Evolutionary conservation across 2,797 vertebrate genomes (phyloP).

Genomic region (Cryptoblepharus egeriae): DNA sequence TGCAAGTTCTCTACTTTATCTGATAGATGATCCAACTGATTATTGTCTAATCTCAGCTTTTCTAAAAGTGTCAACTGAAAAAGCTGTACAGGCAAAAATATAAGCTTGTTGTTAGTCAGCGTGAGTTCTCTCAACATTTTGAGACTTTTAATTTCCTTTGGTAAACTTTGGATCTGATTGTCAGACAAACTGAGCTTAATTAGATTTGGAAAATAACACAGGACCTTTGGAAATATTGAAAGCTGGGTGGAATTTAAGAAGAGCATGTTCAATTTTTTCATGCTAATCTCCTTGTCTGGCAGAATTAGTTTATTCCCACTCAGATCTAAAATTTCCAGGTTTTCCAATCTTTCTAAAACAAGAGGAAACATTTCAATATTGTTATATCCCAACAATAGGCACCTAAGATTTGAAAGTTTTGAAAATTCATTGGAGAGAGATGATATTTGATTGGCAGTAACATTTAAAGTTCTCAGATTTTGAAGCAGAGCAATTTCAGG

Average conservation of each 20-base stretch:
- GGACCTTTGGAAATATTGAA: conserved; percentile 64
- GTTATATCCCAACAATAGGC: conserved; percentile 66
- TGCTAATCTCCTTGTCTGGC: conserved; percentile 51
- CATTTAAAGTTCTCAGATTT: conserved; percentile 66
- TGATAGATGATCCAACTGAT: conserved; percentile 70
- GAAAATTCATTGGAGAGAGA: conserved; percentile 58
- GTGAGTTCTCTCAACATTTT: conserved; percentile 62
- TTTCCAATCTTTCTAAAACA: conserved; percentile 60
- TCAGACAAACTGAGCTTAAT: conserved; percentile 64
- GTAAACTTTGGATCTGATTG: conserved; percentile 72
- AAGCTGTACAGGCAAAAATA: conserved; percentile 70
- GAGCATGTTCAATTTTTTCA: conserved; percentile 64
- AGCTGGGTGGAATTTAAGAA: conserved; percentile 61
- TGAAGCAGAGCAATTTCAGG: conserved; percentile 64
- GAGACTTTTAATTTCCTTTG: conserved; percentile 68
- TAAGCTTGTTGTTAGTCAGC: conserved; percentile 70
- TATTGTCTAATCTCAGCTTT: conserved; percentile 67
- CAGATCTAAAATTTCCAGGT: conserved; percentile 67
- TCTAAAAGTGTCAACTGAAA: conserved; percentile 67
- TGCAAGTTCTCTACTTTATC: conserved; percentile 66
- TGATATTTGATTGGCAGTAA: conserved; percentile 63
- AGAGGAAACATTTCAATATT: conserved; percentile 63
- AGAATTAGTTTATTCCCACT: conserved; percentile 63
- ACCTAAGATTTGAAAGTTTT: conserved; percentile 51
- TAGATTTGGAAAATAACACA: conserved; percentile 69